Base-by-base conservation (phyloP, 2,888 invertebrate species). In the Argyra leucocephala region DNA sequence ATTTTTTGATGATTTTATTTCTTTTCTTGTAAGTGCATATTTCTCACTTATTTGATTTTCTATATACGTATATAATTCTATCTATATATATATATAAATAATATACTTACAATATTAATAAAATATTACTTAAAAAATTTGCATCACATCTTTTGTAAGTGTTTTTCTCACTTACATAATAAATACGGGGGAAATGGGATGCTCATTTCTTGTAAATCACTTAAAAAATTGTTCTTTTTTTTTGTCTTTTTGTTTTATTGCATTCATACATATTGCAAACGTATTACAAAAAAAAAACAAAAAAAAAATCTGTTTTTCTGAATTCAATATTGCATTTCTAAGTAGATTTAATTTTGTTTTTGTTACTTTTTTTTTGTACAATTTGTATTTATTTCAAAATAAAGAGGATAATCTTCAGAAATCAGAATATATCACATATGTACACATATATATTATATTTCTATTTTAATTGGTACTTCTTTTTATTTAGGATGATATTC, bases 281-380 rank as follows among this genome's bases (percentile, higher is more conserved):
- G 48, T 48, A 18, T 48, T 48, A 48, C 2, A 48, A 31, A 31
- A 31, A 31, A 31, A 31, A 7, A 31, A n/a, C n/a, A n/a, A n/a
- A n/a, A n/a, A n/a, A n/a, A n/a, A n/a, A n/a, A n/a, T n/a, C 12
- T 31, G 7, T 18, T 48, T 18, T 48, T 48, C 15, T 48, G 15
- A 48, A 48, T 48, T 48, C 48, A 48, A 48, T 48, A 48, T 48
- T 48, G 48, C 48, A 48, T 48, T 48, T 48, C 48, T 48, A 48
- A 48, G 48, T 48, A 48, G 48, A 18, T 48, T 48, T 18, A 9
- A 48, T 3, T 48, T 37, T 37, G 5, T 15, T 37, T 9, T 15
- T 37, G 9, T 37, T 37, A 31, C 31, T 31, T 5, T 31, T 31
- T 31, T 7, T 31, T 7, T 31, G 31, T 31, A 31, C 31, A 31